A percentile compares a stretch with the other conserved stretches of the same genome.
These are phyloP conservation scores for Drosophila borealis DNA, from an alignment of 2,888 invertebrate species.

Conservation along the genomic window DNA sequence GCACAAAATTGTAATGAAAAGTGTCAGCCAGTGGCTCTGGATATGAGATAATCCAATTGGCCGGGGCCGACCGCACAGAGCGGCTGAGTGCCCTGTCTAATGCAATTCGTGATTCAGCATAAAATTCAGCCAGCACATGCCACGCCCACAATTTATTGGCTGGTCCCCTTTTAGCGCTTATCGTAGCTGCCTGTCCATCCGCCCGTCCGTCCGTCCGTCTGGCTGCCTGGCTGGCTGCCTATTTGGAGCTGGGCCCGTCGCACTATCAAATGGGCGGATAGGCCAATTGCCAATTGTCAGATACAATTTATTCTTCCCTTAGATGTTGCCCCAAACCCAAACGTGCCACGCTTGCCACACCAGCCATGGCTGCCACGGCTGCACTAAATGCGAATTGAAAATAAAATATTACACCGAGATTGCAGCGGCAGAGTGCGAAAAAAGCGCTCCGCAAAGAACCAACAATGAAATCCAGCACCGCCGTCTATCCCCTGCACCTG, in stretches of 20 bases:
- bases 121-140: constrained; percentile 51
- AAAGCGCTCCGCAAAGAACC: constrained; percentile 38
- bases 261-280: constrained; percentile 75
- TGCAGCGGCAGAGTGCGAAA: constrained; percentile 61
- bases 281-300: constrained; percentile 81
- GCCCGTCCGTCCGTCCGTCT: not conserved
- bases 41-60: constrained; percentile 74
- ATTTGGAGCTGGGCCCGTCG: constrained; percentile 54
- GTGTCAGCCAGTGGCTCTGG: constrained; percentile 38
- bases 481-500: not conserved
- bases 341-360: constrained; percentile 2
- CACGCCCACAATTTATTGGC: constrained; percentile 70
- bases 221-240: constrained; percentile 45
- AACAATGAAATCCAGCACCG: constrained; percentile 56
- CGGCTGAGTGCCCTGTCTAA: constrained; percentile 55
- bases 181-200: not conserved
- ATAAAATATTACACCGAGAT: constrained; percentile 79
- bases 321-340: constrained; percentile 52
- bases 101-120: constrained; percentile 80
- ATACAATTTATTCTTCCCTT: constrained; percentile 79
- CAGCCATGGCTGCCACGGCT: constrained; percentile 51
- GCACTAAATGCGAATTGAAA: constrained; percentile 81
- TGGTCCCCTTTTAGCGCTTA: constrained; percentile 26
- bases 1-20: constrained; percentile 71
- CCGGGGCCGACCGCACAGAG: constrained; percentile 29